A percentile compares a stretch with the other conserved stretches of the same genome.
Conservation (phyloP, 2,888 invertebrate genomes). For the Reticulitermes lucifugus region DNA sequence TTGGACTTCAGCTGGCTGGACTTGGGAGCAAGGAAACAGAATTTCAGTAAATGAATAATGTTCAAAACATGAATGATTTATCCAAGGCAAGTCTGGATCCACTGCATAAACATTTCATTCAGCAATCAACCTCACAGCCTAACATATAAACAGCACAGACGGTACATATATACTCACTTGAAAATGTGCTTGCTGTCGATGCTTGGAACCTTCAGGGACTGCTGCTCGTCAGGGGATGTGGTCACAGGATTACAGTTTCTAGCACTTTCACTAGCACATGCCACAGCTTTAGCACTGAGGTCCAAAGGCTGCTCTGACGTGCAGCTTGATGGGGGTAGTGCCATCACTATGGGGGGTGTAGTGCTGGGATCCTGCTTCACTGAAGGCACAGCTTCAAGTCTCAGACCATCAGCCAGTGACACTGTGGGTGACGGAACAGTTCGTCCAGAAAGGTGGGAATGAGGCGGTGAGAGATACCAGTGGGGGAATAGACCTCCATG, state of each 20-base stretch:
- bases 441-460: constrained; percentile 59
- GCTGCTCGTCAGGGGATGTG: constrained; percentile 39
- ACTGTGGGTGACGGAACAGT: constrained; percentile 8
- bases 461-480: constrained; percentile 66
- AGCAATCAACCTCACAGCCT: too few relatives aligned
- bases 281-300: constrained; percentile 77
- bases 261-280: constrained; percentile 28
- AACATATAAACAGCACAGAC: too few relatives aligned
- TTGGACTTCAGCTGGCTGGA: too few relatives aligned
- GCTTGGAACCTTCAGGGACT: constrained; percentile 58
- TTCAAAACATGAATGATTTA: too few relatives aligned
- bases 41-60: too few relatives aligned
- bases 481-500: constrained; percentile 58
- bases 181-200: constrained; percentile 73
- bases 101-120: too few relatives aligned
- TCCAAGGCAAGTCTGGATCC: too few relatives aligned
- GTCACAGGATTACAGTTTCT: constrained; percentile 31
- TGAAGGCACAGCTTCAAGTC: constrained; percentile 28
- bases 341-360: constrained; percentile 60
- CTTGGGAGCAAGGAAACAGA: too few relatives aligned
- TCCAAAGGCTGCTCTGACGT: constrained; percentile 81
- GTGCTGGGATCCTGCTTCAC: constrained; percentile 32
- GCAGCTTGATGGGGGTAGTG: constrained; percentile 62
- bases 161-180: constrained; percentile 70
- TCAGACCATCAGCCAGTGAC: constrained; percentile 27